Conservation (phyloP, 2,797 vertebrate species). For the Etheostoma perlongum region DNA sequence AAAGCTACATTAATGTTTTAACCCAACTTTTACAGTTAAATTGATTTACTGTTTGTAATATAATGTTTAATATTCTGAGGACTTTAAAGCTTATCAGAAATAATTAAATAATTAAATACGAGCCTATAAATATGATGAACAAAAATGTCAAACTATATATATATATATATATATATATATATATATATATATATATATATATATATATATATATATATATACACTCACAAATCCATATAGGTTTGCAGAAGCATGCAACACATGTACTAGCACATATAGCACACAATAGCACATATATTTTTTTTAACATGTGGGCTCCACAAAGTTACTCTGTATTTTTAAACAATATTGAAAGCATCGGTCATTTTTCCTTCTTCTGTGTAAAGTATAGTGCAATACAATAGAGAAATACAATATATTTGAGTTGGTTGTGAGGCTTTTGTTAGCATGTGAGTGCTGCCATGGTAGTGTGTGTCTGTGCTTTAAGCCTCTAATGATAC, state of each 20-base stretch:
- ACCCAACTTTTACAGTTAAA: neutral
- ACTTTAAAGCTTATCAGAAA: neutral
- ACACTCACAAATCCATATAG: neutral
- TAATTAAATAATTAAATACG: neutral
- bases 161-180: no score
- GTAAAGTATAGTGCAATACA: neutral
- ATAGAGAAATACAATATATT: constrained; percentile 18
- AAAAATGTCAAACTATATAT: neutral
- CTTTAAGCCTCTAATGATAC: constrained; percentile 28
- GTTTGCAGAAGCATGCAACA: constrained; percentile 3
- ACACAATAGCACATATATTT: neutral
- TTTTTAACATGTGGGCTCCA: constrained; percentile 1
- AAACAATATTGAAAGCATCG: neutral
- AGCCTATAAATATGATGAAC: neutral
- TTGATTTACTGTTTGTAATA: constrained; percentile 7
- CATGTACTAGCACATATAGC: no score
- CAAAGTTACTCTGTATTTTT: neutral
- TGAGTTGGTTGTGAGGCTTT: constrained; percentile 28
- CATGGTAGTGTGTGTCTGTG: constrained; percentile 29
- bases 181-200: no score
- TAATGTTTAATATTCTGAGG: neutral
- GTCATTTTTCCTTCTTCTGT: constrained; percentile 15
- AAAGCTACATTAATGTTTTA: neutral
- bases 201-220: no score
- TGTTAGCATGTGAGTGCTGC: constrained; percentile 37